Evolutionary conservation across 2,888 invertebrate species (phyloP).

Genomic region (Melieria crassipennis): DNA sequence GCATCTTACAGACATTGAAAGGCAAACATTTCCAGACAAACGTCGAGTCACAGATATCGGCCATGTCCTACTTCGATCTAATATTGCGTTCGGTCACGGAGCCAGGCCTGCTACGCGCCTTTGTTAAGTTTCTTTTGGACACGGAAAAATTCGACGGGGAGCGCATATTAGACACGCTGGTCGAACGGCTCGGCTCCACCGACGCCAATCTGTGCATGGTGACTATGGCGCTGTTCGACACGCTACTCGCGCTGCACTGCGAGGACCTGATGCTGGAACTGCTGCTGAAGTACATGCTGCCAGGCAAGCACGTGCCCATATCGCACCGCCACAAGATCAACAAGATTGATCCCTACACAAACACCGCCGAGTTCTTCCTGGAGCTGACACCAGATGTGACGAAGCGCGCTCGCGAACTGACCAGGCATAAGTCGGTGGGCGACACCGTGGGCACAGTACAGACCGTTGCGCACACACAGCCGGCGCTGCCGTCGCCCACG

Average conservation of each 20-base stretch:
- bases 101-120: slow-evolving; percentile 81
- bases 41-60: slow-evolving; percentile 87
- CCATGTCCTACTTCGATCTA: slow-evolving; percentile 92
- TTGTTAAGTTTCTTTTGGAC: slow-evolving; percentile 85
- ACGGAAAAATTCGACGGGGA: slow-evolving; percentile 86
- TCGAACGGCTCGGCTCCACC: slow-evolving; percentile 78
- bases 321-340: slow-evolving; percentile 79
- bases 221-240: slow-evolving; percentile 89
- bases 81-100: slow-evolving; percentile 88
- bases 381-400: slow-evolving; percentile 74
- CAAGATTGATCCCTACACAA: slow-evolving; percentile 78
- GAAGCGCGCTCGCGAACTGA: slow-evolving; percentile 62
- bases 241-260: slow-evolving; percentile 89
- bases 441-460: slow-evolving; percentile 43
- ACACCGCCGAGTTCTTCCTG: slow-evolving; percentile 79
- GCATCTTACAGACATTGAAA: slow-evolving; percentile 65
- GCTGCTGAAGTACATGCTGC: slow-evolving; percentile 84
- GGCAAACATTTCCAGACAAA: slow-evolving; percentile 79
- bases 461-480: slow-evolving; percentile 34
- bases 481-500: slow-evolving; percentile 52
- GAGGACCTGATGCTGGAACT: slow-evolving; percentile 96
- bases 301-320: slow-evolving; percentile 78
- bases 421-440: slow-evolving; percentile 56
- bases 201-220: slow-evolving; percentile 87
- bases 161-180: slow-evolving; percentile 82